A percentile compares a stretch with the other conserved stretches of the same genome.
phyloP scores from a whole-genome alignment of 2,797 vertebrate species.

The Erithacus rubecula region DNA sequence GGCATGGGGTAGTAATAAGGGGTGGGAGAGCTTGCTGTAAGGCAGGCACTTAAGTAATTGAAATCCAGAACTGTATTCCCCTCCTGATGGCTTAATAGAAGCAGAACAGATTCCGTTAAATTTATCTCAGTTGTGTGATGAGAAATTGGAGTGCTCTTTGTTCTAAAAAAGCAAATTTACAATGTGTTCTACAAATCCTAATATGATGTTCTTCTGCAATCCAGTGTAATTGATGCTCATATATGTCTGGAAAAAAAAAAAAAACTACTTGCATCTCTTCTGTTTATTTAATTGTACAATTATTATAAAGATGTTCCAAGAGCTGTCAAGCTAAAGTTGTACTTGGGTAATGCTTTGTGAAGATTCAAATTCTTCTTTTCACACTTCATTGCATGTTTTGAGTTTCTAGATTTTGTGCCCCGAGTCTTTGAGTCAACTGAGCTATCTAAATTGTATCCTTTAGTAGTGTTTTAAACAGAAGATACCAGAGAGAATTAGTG shows the following conservation, averaged over 20 bases:
- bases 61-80: conserved; percentile 39
- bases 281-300: conserved; percentile 29
- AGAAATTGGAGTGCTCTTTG: conserved; percentile 23
- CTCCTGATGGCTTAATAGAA: conserved; percentile 8
- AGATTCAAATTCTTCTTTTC: neutral
- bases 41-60: conserved; percentile 1
- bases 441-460: neutral
- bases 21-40: neutral
- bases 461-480: neutral
- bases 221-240: conserved; percentile 14
- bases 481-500: neutral
- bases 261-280: conserved; percentile 35
- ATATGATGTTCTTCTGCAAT: conserved; percentile 19
- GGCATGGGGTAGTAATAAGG: neutral
- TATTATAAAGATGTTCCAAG: neutral
- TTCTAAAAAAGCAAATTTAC: conserved; percentile 38
- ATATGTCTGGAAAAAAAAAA: conserved; percentile 27
- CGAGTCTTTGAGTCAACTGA: neutral
- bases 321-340: neutral
- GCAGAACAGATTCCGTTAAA: conserved; percentile 37
- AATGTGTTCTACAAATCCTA: conserved; percentile 34
- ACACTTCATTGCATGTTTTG: neutral
- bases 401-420: neutral
- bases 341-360: neutral
- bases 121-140: conserved; percentile 10